phyloP scores from a whole-genome alignment of 2,797 vertebrate genomes.

The Apogon talboti region DNA sequence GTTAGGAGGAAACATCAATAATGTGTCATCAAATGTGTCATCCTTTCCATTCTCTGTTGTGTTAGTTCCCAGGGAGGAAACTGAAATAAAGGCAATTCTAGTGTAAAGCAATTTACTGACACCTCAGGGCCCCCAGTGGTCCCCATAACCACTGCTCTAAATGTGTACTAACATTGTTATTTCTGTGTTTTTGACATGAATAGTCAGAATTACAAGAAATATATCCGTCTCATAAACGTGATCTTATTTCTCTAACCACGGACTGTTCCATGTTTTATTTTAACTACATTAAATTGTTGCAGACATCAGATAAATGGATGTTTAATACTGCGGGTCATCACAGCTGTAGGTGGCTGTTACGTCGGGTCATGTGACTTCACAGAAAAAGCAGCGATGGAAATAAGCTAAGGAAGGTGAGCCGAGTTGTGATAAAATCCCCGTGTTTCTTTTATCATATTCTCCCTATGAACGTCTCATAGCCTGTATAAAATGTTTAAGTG shows the following conservation, averaged over 20 bases:
- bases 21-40: slow-evolving; percentile 15
- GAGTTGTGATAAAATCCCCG: background rate
- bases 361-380: slow-evolving; percentile 70
- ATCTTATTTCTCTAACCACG: background rate
- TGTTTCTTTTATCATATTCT: background rate
- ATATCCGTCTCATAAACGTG: fast-evolving
- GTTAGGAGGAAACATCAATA: slow-evolving; percentile 7
- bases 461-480: fast-evolving
- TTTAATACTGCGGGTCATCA: slow-evolving; percentile 2
- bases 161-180: too few relatives aligned
- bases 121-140: background rate
- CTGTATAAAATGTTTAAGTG: background rate
- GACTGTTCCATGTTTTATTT: background rate
- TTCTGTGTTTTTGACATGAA: too few relatives aligned
- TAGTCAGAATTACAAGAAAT: background rate
- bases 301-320: background rate
- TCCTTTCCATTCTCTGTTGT: slow-evolving; percentile 25
- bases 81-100: slow-evolving; percentile 11
- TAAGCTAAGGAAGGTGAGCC: slow-evolving; percentile 81
- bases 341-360: slow-evolving; percentile 18
- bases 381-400: slow-evolving; percentile 70
- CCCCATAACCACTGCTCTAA: background rate
- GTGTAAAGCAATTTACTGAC: slow-evolving; percentile 18
- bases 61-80: background rate
- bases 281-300: background rate